Conservation (phyloP, 2,888 invertebrate genomes). For the Watsonalla cultraria region DNA sequence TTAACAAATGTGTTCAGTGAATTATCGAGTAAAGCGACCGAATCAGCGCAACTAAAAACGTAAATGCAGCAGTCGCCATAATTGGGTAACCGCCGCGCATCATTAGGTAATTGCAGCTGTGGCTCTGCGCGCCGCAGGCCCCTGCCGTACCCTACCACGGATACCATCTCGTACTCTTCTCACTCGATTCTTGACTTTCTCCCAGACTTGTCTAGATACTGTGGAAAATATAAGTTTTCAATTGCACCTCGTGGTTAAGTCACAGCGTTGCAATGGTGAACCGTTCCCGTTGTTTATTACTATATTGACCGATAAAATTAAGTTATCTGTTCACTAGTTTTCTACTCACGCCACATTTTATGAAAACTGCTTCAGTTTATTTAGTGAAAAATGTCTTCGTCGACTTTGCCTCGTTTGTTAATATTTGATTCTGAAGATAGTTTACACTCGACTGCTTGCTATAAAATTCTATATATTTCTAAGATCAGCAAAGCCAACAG, state of each 20-base stretch:
- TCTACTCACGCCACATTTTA: too few relatives aligned
- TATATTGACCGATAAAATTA: too few relatives aligned
- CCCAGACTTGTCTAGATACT: slow-evolving; percentile 2
- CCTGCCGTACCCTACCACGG: slow-evolving; percentile 14
- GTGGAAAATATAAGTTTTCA: too few relatives aligned
- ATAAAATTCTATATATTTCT: not conserved
- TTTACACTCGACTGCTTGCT: not conserved
- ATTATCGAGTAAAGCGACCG: slow-evolving; percentile 40
- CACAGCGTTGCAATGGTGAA: too few relatives aligned
- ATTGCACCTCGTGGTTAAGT: too few relatives aligned
- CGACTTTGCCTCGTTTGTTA: not conserved
- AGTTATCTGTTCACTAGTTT: too few relatives aligned
- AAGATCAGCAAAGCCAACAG: not conserved
- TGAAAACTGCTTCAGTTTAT: too few relatives aligned
- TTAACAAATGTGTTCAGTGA: slow-evolving; percentile 34
- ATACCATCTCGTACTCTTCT: slow-evolving; percentile 22
- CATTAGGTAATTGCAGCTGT: slow-evolving; percentile 73
- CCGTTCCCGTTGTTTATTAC: too few relatives aligned
- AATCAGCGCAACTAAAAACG: slow-evolving; percentile 62
- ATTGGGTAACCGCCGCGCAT: slow-evolving; percentile 69
- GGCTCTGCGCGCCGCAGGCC: slow-evolving; percentile 28
- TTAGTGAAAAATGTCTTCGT: not conserved
- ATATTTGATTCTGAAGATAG: not conserved
- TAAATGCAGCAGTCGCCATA: slow-evolving; percentile 59
- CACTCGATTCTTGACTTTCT: slow-evolving; percentile 15